These are phyloP conservation scores for Dunckerocampus dactyliophorus DNA, from an alignment of 2,113 vertebrate species.

Conservation along the genomic window DNA sequence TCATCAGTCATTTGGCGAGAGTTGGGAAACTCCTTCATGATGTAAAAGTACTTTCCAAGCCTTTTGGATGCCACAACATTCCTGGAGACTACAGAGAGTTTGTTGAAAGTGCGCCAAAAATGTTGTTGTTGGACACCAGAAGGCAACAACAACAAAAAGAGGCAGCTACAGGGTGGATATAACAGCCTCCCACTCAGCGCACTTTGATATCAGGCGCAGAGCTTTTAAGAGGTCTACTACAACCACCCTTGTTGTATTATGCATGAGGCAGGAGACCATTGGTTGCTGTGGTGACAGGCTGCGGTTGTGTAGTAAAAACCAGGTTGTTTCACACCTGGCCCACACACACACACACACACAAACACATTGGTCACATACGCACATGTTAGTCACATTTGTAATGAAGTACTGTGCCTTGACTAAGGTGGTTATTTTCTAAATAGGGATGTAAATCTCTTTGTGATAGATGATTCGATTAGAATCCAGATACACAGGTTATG, in stretches of 20 bases:
- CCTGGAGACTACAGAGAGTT: slow-evolving; percentile 5
- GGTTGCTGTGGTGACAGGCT: slow-evolving; percentile 36
- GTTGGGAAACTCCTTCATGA: neutral
- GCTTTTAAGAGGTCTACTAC: slow-evolving; percentile 38
- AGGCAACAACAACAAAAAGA: slow-evolving; percentile 30
- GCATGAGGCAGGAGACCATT: slow-evolving; percentile 52
- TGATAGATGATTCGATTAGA: neutral
- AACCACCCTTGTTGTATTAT: slow-evolving; percentile 51
- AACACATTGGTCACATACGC: neutral
- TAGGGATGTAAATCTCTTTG: too few species aligned
- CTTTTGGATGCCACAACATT: neutral
- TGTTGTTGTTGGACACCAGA: slow-evolving; percentile 49
- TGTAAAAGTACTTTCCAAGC: neutral
- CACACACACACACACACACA: neutral
- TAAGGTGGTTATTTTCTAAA: slow-evolving; percentile 18
- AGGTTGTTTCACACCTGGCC: slow-evolving; percentile 32
- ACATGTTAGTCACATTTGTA: slow-evolving; percentile 15
- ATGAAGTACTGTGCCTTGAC: slow-evolving; percentile 4
- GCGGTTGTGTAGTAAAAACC: slow-evolving; percentile 45
- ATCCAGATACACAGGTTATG: too few species aligned
- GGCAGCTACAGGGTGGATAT: slow-evolving; percentile 26
- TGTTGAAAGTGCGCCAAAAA: slow-evolving; percentile 58
- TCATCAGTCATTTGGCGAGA: too few species aligned
- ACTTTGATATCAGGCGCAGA: slow-evolving; percentile 22
- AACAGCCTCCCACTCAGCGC: slow-evolving; percentile 34